phyloP scores from a whole-genome alignment of 2,888 invertebrate genomes.

The Serrognathus titanus region DNA sequence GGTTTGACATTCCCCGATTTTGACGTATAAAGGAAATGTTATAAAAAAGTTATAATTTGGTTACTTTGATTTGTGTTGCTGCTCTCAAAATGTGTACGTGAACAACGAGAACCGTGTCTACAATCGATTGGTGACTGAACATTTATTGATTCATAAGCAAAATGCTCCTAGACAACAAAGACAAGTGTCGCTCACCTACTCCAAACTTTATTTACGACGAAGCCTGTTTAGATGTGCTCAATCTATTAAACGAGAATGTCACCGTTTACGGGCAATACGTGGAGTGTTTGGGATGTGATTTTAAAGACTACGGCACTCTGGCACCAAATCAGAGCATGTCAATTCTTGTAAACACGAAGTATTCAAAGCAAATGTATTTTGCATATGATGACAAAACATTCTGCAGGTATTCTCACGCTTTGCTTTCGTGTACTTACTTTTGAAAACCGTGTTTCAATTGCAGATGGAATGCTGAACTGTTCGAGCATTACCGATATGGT shows the following conservation, averaged over 20 bases:
- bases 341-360: conserved; percentile 42
- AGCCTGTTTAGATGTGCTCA: conserved; percentile 46
- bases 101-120: no score
- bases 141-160: background rate
- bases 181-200: conserved; percentile 25
- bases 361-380: conserved; percentile 38
- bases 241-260: conserved; percentile 33
- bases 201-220: conserved; percentile 43
- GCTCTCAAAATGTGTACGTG: no score
- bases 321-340: conserved; percentile 33
- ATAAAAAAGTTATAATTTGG: no score
- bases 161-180: conserved; percentile 27
- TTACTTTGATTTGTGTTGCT: no score
- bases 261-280: conserved; percentile 43
- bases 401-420: conserved; percentile 12
- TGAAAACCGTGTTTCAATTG: conserved; percentile 12
- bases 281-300: conserved; percentile 46
- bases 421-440: background rate
- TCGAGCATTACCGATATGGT: conserved; percentile 47
- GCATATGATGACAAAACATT: conserved; percentile 3
- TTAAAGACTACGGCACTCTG: conserved; percentile 36
- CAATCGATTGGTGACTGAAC: no score
- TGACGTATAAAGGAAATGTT: no score
- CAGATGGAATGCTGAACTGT: conserved; percentile 39
- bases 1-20: no score